phyloP scores from a whole-genome alignment of 2,797 vertebrate species.

The Acanthurus leucopareius region DNA sequence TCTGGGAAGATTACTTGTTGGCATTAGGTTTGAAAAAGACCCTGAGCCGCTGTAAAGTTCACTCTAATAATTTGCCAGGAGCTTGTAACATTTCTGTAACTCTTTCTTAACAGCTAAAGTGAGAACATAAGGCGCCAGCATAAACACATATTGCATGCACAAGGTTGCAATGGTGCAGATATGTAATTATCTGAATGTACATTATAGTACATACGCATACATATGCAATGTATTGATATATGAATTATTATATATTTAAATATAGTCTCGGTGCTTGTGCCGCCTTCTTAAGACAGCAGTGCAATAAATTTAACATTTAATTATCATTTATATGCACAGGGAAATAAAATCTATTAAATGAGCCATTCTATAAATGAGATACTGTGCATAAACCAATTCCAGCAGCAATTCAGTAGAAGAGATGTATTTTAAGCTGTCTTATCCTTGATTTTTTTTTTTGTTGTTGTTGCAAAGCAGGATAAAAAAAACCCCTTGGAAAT shows the following conservation, averaged over 20 bases:
- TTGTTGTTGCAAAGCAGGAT: not conserved
- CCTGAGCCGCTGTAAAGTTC: not conserved
- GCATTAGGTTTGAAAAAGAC: slow-evolving; percentile 12
- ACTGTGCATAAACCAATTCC: slow-evolving; percentile 26
- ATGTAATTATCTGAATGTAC: slow-evolving; percentile 3
- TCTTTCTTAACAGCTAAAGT: slow-evolving; percentile 1
- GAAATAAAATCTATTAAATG: slow-evolving; percentile 23
- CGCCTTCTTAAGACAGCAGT: not conserved
- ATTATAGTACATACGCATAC: not conserved
- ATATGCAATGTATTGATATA: not conserved
- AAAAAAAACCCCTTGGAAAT: slow-evolving; percentile 27
- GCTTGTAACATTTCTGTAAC: slow-evolving; percentile 10
- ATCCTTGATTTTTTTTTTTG: slow-evolving; percentile 1
- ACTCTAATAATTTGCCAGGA: not conserved
- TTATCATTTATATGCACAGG: slow-evolving; percentile 19
- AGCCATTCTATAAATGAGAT: slow-evolving; percentile 26
- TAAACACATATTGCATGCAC: not conserved
- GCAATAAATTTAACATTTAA: slow-evolving; percentile 20
- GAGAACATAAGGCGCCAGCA: slow-evolving; percentile 1
- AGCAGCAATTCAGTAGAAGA: slow-evolving; percentile 24
- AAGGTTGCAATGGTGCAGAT: not conserved
- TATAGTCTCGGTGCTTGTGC: slow-evolving; percentile 2
- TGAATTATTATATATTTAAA: not conserved
- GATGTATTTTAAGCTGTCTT: slow-evolving; percentile 30
- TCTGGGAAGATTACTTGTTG: slow-evolving; percentile 22